Conservation (phyloP, 2,113 vertebrate genomes). For the Anser brachyrhynchus region DNA sequence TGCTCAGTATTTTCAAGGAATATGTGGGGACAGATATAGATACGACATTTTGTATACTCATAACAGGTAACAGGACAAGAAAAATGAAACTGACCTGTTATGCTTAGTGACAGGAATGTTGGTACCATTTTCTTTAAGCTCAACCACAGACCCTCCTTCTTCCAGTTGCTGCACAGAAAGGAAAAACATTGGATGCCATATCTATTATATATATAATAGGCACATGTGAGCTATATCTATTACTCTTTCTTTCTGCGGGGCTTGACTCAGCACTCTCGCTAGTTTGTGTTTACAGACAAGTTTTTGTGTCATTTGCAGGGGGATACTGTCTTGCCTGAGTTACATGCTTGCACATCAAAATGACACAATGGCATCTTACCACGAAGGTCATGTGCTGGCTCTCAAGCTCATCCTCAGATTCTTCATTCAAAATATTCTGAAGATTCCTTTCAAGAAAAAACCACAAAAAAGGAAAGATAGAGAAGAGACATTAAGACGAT, state of each 20-base stretch:
- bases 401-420: constrained; percentile 32
- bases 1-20: not conserved
- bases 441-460: constrained; percentile 36
- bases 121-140: constrained; percentile 73
- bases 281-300: not conserved
- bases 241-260: not conserved
- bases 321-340: not conserved
- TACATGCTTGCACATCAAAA: not conserved
- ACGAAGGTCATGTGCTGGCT: constrained; percentile 60
- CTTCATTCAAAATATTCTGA: constrained; percentile 48
- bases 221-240: not conserved
- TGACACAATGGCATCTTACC: constrained; percentile 45
- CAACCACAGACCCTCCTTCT: not conserved
- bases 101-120: constrained; percentile 64
- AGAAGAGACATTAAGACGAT: not conserved
- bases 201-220: not conserved
- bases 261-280: not conserved
- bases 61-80: not conserved
- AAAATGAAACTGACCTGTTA: constrained; percentile 68
- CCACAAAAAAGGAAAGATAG: not conserved
- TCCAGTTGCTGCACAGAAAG: not conserved
- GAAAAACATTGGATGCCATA: not conserved
- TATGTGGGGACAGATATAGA: not conserved
- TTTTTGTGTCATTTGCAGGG: not conserved
- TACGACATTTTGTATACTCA: not conserved